Evolutionary conservation across 2,113 vertebrate species (phyloP).

Genomic region (Mirounga angustirostris): DNA sequence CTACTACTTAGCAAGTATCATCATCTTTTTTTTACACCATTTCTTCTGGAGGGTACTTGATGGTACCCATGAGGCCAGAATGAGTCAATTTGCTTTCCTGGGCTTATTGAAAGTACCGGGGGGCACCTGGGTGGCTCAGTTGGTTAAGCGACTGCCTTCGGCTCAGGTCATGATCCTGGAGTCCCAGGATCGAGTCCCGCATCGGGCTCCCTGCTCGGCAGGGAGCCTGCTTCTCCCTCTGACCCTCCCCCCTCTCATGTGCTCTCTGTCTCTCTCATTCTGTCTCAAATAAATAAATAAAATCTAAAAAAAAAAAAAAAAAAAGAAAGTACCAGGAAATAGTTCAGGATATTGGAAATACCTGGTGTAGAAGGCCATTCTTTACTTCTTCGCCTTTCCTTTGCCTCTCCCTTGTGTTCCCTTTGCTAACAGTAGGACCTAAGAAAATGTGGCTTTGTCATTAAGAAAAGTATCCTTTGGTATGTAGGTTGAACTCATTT

Average conservation of each 20-base stretch:
- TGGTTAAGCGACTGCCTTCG: no score
- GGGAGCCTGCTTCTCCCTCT: no score
- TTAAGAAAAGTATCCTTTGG: slow-evolving; percentile 1
- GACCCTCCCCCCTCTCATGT: no score
- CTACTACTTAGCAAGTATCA: background rate
- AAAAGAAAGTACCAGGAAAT: background rate
- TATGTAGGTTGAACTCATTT: slow-evolving; percentile 16
- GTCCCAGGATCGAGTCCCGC: no score
- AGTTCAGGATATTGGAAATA: background rate
- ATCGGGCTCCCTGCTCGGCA: no score
- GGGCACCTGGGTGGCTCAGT: no score
- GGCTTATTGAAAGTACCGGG: background rate
- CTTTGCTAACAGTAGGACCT: background rate
- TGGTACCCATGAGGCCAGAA: background rate
- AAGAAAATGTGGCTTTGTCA: background rate
- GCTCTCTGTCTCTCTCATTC: no score
- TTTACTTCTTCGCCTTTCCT: background rate
- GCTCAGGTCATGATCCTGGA: no score
- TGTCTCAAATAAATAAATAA: no score
- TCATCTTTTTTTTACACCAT: background rate
- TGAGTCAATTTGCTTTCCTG: background rate
- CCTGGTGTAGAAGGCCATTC: background rate
- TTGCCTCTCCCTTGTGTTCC: background rate
- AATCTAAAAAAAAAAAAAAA: no score
- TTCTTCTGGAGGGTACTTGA: background rate